phyloP scores from a whole-genome alignment of 1,140 invertebrate species.

The Drosophila burlai region DNA sequence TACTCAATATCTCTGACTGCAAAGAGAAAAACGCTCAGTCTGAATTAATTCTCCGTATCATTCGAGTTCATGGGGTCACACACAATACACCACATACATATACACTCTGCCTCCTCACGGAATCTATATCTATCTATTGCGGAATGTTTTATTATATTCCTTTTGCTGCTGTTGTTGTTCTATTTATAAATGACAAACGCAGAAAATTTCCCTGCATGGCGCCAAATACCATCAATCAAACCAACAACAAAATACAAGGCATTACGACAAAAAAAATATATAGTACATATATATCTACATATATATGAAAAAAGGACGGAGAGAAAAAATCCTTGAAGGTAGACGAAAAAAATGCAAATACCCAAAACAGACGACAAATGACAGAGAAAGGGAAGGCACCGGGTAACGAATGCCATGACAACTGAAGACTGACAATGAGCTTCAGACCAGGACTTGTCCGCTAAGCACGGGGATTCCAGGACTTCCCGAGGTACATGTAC shows the following conservation, averaged over 20 bases:
- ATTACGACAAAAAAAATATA: constrained; percentile 40
- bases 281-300: background rate
- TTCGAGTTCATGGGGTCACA: constrained; percentile 35
- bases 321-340: constrained; percentile 12
- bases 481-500: constrained; percentile 17
- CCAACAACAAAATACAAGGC: constrained; percentile 45
- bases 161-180: constrained; percentile 36
- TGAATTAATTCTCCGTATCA: constrained; percentile 32
- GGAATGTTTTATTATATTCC: constrained; percentile 46
- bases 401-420: constrained; percentile 51
- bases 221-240: constrained; percentile 62
- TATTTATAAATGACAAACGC: constrained; percentile 62
- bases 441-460: constrained; percentile 34
- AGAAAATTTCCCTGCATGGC: constrained; percentile 42
- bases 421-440: constrained; percentile 50
- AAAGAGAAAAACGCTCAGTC: constrained; percentile 2
- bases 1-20: background rate
- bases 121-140: constrained; percentile 37
- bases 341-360: constrained; percentile 52
- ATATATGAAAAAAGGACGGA: constrained; percentile 14
- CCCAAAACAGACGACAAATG: constrained; percentile 30
- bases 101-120: background rate
- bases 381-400: constrained; percentile 7
- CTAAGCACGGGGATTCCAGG: constrained; percentile 45
- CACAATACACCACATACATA: constrained; percentile 5